Evolutionary conservation across 2,113 vertebrate species (phyloP).

Genomic region (Seriola dumerili): DNA sequence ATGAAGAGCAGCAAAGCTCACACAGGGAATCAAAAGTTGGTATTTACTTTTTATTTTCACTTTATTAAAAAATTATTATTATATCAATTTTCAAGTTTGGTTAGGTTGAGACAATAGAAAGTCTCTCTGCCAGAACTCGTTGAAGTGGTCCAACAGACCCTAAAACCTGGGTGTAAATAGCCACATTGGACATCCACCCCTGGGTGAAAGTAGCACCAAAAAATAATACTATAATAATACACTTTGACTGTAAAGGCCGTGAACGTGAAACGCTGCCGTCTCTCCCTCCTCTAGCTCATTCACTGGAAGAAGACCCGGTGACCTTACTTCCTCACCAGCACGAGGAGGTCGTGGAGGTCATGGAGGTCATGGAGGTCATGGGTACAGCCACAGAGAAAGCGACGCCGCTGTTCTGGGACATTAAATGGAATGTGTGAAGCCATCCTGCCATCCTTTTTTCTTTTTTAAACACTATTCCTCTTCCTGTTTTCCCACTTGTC

Average conservation of each 20-base stretch:
- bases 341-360: conserved; percentile 25
- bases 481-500: background rate
- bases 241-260: background rate
- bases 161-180: too few species aligned
- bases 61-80: too few species aligned
- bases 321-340: conserved; percentile 44
- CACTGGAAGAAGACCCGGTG: conserved; percentile 39
- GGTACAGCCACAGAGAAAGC: conserved; percentile 57
- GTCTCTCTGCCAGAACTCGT: too few species aligned
- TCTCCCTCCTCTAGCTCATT: conserved; percentile 12
- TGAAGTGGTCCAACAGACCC: too few species aligned
- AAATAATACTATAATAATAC: too few species aligned
- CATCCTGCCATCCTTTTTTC: conserved; percentile 6
- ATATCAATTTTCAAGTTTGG: too few species aligned
- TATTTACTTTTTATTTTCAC: too few species aligned
- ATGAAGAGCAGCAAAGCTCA: too few species aligned
- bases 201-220: too few species aligned
- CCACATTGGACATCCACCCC: too few species aligned
- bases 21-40: too few species aligned
- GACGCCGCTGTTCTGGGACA: conserved; percentile 67
- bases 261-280: background rate
- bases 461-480: conserved; percentile 10
- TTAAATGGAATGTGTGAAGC: conserved; percentile 73
- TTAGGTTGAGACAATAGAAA: too few species aligned
- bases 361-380: conserved; percentile 35